Evolutionary conservation across 2,113 vertebrate genomes (phyloP).

Genomic region (Chloropsis hardwickii): DNA sequence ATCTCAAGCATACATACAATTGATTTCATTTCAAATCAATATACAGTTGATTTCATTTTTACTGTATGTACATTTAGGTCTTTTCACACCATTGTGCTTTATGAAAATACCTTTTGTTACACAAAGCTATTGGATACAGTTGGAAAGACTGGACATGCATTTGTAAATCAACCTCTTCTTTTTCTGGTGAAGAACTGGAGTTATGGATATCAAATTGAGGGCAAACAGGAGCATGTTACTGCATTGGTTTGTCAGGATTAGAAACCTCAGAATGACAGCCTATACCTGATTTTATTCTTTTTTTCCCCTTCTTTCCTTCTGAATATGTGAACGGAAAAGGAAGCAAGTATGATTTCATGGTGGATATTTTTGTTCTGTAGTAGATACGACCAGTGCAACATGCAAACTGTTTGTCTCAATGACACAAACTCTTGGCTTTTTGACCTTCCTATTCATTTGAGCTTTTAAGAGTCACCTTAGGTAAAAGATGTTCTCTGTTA

Average conservation of each 20-base stretch:
- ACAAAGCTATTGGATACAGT: not conserved
- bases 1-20: not conserved
- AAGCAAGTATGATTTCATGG: not conserved
- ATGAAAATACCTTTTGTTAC: not conserved
- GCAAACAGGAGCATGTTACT: not conserved
- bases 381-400: not conserved
- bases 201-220: not conserved
- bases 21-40: too few species aligned
- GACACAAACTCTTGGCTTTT: not conserved
- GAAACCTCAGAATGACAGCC: not conserved
- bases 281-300: not conserved
- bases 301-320: not conserved
- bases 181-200: not conserved
- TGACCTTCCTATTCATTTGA: not conserved
- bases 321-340: not conserved
- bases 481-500: not conserved
- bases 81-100: not conserved
- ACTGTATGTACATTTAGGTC: not conserved
- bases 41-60: not conserved
- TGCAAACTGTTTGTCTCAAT: not conserved
- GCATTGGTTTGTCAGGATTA: not conserved
- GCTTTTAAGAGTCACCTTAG: not conserved
- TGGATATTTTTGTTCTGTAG: not conserved
- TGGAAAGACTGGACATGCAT: not conserved
- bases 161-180: not conserved